phyloP scores from a whole-genome alignment of 2,797 vertebrate genomes.

The Cynodonichthys magdalenae region DNA sequence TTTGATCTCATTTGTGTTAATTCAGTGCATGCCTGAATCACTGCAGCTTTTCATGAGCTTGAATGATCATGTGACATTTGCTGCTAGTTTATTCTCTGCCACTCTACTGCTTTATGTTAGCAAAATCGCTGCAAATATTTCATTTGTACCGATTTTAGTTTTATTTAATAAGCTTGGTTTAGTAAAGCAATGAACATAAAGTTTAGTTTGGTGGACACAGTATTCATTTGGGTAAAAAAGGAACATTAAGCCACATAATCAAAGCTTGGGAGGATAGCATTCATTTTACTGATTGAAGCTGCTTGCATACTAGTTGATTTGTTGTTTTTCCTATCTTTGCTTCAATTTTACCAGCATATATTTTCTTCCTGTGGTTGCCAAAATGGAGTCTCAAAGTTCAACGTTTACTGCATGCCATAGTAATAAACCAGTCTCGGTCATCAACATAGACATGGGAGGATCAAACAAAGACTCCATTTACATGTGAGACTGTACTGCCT shows the following conservation, averaged over 20 bases:
- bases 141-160: background rate
- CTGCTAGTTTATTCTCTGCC: constrained; percentile 13
- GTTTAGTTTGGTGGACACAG: background rate
- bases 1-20: constrained; percentile 37
- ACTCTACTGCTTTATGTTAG: background rate
- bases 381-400: constrained; percentile 79
- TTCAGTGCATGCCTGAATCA: constrained; percentile 11
- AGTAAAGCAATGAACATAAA: background rate
- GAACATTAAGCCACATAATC: background rate
- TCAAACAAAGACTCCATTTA: constrained; percentile 71
- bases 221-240: background rate
- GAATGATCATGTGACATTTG: constrained; percentile 32
- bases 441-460: constrained; percentile 59
- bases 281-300: constrained; percentile 13
- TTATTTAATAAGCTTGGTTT: background rate
- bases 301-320: constrained; percentile 2
- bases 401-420: constrained; percentile 70
- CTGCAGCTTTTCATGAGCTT: constrained; percentile 20
- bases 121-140: background rate
- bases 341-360: constrained; percentile 18
- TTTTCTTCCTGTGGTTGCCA: constrained; percentile 49
- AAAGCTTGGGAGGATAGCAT: background rate
- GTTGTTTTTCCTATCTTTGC: background rate
- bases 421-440: constrained; percentile 65
- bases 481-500: constrained; percentile 56